Evolutionary conservation across 2,113 vertebrate genomes (phyloP).

Genomic region (Urocynchramus pylzowi): DNA sequence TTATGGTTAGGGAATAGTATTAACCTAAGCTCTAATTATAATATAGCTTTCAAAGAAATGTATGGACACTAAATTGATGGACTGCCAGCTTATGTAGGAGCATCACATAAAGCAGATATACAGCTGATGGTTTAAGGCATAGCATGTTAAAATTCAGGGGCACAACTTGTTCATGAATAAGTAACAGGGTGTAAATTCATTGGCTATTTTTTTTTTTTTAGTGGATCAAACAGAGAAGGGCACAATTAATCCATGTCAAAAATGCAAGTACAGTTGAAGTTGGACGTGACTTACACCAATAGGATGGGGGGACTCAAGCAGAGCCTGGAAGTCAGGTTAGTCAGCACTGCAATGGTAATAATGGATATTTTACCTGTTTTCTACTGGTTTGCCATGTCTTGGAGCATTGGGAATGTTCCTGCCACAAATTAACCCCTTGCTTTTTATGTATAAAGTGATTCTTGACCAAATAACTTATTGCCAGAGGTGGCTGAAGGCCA

Average conservation of each 20-base stretch:
- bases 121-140: conserved; percentile 73
- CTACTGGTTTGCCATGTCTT: background rate
- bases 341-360: background rate
- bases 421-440: background rate
- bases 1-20: conserved; percentile 81
- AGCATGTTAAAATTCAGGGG: conserved; percentile 73
- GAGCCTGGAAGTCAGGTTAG: background rate
- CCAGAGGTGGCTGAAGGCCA: background rate
- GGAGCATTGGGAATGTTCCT: background rate
- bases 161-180: conserved; percentile 74
- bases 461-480: background rate
- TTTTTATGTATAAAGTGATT: background rate
- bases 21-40: conserved; percentile 85
- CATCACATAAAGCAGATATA: conserved; percentile 79
- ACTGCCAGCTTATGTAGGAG: conserved; percentile 72
- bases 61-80: conserved; percentile 81
- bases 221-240: conserved; percentile 20
- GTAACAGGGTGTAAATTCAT: conserved; percentile 70
- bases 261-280: conserved; percentile 42
- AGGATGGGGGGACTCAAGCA: background rate
- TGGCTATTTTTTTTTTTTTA: conserved; percentile 20
- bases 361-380: background rate
- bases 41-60: conserved; percentile 78
- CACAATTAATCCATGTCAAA: conserved; percentile 37
- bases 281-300: background rate